Evolutionary conservation across 2,113 vertebrate species (phyloP), one percentile per base, ranked within the genome.

Genomic region (Peromyscus leucopus): DNA sequence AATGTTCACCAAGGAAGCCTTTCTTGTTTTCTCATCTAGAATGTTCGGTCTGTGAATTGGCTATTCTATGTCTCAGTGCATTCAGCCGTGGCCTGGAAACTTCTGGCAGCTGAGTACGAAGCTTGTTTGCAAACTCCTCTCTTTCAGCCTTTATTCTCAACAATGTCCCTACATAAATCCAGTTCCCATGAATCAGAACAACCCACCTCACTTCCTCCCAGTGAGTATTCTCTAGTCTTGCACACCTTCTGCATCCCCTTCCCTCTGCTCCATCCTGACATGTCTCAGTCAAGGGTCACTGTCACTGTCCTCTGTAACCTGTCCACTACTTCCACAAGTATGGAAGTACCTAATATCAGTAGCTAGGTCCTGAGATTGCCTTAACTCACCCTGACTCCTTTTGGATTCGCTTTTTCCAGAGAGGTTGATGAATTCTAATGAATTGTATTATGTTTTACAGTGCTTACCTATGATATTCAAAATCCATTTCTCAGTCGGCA

Each of bases 301-400:
- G 57, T 42, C 36, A 15, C 9, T 1, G 13, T 22, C 61, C 42
- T 13, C 2, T 0, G 5, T 65, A 21, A 55, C 31, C 33, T 5
- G 13, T 5, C 28, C 3, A 0, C 0, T 3, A 12, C 2, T 0
- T 36, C 26, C 26, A 31, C 11, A 55, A 5, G 7, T 15, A 7
- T 11, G 10, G 46, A n/a, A 55, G 59, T 28, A 13, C 31, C 2
- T 4, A 4, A 24, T 39, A 19, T 42, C 12, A 21, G 46, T 22
- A 22, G n/a, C 17, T 6, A 2, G 1, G 7, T 2, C 21, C 26
- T 9, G 11, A 21, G 24, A 31, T 46, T 7, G 2, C 78, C 84
- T 65, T 51, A 15, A 28, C 57, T 63, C 55, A 48, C 19, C 26
- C 28, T 17, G 31, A 28, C 15, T 33, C 55, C n/a, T 12, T 42